Evolutionary conservation across 2,113 vertebrate genomes (phyloP), one percentile per base, ranked within the genome.

Genomic region (Athene noctua): DNA sequence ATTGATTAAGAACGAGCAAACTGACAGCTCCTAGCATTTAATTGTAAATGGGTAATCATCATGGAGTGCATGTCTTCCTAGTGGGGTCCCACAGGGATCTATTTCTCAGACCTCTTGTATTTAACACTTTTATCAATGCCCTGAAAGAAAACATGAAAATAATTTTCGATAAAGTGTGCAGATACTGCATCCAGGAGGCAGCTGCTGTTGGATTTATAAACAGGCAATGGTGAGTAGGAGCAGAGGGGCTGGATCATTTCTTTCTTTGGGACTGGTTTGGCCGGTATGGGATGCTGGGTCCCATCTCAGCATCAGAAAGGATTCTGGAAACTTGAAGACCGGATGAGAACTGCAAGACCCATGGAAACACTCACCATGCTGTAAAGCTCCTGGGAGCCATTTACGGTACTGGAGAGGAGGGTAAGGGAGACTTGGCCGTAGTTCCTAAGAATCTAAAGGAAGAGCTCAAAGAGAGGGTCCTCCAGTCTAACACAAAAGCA

Each of bases 1-100:
- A 96, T 97, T 96, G 96, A 96, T 97, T 96, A 96, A 97, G 96
- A 97, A 96, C 52, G 93, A 97, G 94, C 87, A 94, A 96, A 96
- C 96, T 97, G 96, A 97, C 96, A 97, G 96, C 90, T 97, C 85
- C 87, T 88, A 95, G 96, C 96, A 95, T 97, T 97, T 97, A 97
- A 97, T 97, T 97, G 96, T 97, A 96, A 95, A 92, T 95, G 93
- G 96, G 85, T 96, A 96, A 96, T 97, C 96, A 96, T 96, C 96
- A 80, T 92, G 92, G 96, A 96, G 92, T 70, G 57, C 94, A 82
- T 96, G 92, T 94, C 94, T 97, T 96, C 94, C 90, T 95, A 46
- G 74, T 93, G 81, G 74, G 51, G 85, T 96, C 96, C 96, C 94
- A 90, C 54, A 62, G 94, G 93, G 94, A 97, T 93, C 94, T 95